phyloP scores from a whole-genome alignment of 1,140 invertebrate species.

The Batillaria attramentaria region DNA sequence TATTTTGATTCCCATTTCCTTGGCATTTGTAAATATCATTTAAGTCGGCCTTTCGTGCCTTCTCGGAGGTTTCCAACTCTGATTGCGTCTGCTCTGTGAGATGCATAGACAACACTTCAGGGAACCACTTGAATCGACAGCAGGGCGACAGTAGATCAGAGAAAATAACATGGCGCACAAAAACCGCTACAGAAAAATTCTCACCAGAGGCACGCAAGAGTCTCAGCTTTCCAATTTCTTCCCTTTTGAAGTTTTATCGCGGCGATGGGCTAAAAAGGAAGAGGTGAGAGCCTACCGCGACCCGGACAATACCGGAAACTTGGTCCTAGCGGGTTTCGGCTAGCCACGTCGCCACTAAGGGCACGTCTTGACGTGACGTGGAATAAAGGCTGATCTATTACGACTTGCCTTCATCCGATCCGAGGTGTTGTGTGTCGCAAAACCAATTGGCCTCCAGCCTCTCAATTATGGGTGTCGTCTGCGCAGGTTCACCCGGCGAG shows the following conservation, averaged over 20 bases:
- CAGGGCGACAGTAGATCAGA: background rate
- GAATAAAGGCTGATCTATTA: constrained; percentile 3
- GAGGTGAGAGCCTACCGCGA: background rate
- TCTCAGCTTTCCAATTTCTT: constrained; percentile 15
- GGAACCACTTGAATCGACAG: no score
- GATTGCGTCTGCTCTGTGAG: no score
- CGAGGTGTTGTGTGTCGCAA: constrained; percentile 12
- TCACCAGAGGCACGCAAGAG: background rate
- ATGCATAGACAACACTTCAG: background rate
- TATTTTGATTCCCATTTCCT: no score
- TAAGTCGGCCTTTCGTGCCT: no score
- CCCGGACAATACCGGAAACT: constrained; percentile 7
- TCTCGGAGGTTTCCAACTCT: no score
- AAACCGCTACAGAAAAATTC: background rate
- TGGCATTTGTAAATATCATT: no score
- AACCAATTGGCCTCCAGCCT: background rate
- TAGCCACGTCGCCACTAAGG: constrained; percentile 1
- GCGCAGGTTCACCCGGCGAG: background rate
- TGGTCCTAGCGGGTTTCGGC: background rate
- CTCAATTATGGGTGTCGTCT: background rate
- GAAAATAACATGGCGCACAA: background rate
- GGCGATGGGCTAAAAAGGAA: background rate
- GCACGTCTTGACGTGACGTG: constrained; percentile 1
- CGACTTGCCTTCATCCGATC: constrained; percentile 8
- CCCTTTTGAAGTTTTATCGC: constrained; percentile 4